phyloP scores from a whole-genome alignment of 2,888 invertebrate species.

The Tyria jacobaeae region DNA sequence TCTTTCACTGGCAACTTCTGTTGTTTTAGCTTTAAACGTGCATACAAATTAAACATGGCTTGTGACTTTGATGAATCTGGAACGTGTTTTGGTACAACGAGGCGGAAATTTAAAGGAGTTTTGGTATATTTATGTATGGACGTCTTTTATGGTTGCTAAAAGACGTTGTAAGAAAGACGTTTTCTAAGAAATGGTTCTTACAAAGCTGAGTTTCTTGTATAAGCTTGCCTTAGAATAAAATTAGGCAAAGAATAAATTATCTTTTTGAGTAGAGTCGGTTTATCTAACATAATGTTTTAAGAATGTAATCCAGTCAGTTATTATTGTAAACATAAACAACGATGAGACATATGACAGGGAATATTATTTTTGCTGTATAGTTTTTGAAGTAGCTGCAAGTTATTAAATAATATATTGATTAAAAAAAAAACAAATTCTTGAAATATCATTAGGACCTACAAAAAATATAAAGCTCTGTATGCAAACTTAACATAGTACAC shows the following conservation, averaged over 20 bases:
- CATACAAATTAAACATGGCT: constrained; percentile 46
- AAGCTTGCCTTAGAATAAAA: neutral
- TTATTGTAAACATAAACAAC: too few relatives aligned
- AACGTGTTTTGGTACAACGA: constrained; percentile 17
- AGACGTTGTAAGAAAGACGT: constrained; percentile 8
- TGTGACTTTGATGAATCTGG: constrained; percentile 44
- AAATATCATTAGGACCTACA: too few relatives aligned
- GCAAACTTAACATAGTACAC: too few relatives aligned
- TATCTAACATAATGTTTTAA: neutral
- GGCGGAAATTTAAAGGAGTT: constrained; percentile 13
- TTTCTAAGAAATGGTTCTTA: constrained; percentile 1
- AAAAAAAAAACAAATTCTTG: too few relatives aligned
- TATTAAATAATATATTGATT: too few relatives aligned
- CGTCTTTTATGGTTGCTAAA: constrained; percentile 10
- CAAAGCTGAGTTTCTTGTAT: neutral
- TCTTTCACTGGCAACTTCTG: constrained; percentile 50
- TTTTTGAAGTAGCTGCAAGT: too few relatives aligned
- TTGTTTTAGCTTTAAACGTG: constrained; percentile 44
- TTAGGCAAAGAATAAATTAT: neutral
- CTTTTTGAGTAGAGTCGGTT: neutral
- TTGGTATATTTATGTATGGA: constrained; percentile 8
- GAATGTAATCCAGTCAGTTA: neutral
- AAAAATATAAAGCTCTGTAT: too few relatives aligned
- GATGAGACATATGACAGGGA: too few relatives aligned
- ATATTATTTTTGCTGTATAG: too few relatives aligned